These are phyloP conservation scores for Subacronicta megacephala DNA, from an alignment of 2,888 invertebrate species.

Conservation along the genomic window DNA sequence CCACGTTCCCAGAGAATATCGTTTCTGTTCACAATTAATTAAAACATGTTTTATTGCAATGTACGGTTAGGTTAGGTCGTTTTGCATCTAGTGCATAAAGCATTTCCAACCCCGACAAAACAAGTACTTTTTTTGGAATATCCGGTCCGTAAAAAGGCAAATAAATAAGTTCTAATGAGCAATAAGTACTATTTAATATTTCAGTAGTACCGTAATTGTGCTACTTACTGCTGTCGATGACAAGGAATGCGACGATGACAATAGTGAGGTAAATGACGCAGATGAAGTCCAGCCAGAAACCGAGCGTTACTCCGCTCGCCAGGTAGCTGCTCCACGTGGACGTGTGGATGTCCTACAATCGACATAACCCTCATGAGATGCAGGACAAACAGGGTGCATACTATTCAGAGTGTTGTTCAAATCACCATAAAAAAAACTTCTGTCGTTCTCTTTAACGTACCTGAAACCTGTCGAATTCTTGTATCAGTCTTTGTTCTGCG, in stretches of 20 bases:
- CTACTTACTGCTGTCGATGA: conserved; percentile 87
- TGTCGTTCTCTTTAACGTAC: conserved; percentile 66
- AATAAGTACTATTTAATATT: too few species aligned
- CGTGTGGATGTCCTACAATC: conserved; percentile 91
- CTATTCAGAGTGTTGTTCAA: too few species aligned
- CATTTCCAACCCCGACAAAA: too few species aligned
- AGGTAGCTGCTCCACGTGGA: conserved; percentile 93
- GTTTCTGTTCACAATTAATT: conserved; percentile 71
- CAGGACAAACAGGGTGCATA: neutral
- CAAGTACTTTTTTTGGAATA: too few species aligned
- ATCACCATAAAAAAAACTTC: too few species aligned
- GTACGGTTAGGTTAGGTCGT: too few species aligned
- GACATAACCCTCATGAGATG: neutral
- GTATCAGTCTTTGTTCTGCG: conserved; percentile 92
- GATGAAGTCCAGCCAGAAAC: conserved; percentile 94
- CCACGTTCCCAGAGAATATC: conserved; percentile 91
- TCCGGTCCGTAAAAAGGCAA: too few species aligned
- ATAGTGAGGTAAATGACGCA: conserved; percentile 92
- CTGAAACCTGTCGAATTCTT: conserved; percentile 93
- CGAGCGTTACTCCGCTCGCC: conserved; percentile 92
- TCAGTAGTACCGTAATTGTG: too few species aligned
- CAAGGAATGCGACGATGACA: conserved; percentile 92
- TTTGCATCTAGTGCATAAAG: too few species aligned
- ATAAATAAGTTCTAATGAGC: too few species aligned
- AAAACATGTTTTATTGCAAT: too few species aligned